Percentiles rank a stretch among this genome's conserved stretches.
These are phyloP conservation scores for Muschampia plurimacula DNA, from an alignment of 2,888 invertebrate genomes.

Conservation along the genomic window DNA sequence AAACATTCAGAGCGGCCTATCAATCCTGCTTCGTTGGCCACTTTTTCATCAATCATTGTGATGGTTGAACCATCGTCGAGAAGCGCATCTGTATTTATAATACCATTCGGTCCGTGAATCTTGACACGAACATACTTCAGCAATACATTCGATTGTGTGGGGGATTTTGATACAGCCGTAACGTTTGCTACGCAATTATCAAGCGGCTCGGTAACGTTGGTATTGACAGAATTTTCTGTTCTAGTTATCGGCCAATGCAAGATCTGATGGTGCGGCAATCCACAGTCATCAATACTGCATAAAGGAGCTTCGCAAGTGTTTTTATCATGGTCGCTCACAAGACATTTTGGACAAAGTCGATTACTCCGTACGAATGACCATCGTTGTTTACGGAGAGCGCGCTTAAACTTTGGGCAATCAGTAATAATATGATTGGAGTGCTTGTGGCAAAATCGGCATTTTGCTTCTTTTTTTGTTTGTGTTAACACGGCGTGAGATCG, in stretches of 20 bases:
- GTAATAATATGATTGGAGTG: neutral
- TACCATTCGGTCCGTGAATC: slow-evolving; percentile 14
- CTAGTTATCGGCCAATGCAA: neutral
- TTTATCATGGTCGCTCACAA: neutral
- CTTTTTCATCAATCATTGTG: slow-evolving; percentile 39
- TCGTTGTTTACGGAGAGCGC: neutral
- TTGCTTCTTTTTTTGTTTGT: neutral
- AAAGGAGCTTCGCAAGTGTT: slow-evolving; percentile 4
- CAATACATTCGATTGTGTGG: neutral
- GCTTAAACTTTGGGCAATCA: slow-evolving; percentile 7
- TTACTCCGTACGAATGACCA: slow-evolving; percentile 3
- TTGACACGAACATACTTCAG: slow-evolving; percentile 11
- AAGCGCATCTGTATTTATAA: neutral
- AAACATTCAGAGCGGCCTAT: slow-evolving; percentile 10
- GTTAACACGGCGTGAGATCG: neutral
- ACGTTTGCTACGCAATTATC: neutral
- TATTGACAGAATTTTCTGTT: neutral
- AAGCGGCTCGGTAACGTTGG: neutral
- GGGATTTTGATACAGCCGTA: neutral
- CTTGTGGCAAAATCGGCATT: slow-evolving; percentile 8
- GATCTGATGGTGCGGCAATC: neutral
- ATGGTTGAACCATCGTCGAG: slow-evolving; percentile 18
- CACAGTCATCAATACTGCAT: slow-evolving; percentile 7
- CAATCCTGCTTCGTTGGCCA: slow-evolving; percentile 4
- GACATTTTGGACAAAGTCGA: slow-evolving; percentile 13